Conservation (phyloP, 2,888 invertebrate genomes). For the Ectemnius continuus region DNA sequence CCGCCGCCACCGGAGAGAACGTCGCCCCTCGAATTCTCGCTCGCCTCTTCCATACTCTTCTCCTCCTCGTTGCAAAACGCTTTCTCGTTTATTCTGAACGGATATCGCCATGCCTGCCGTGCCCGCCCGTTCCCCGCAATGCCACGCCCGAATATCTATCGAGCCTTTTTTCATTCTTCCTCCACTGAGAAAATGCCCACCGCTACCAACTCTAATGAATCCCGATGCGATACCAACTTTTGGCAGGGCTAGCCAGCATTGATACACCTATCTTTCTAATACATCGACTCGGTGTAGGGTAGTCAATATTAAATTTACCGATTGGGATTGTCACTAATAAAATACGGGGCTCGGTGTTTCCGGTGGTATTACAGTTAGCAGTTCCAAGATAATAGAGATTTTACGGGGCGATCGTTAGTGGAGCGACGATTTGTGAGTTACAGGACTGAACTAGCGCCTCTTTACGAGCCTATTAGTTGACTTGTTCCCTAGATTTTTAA, state of each 20-base stretch:
- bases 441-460: slow-evolving; percentile 59
- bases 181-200: neutral
- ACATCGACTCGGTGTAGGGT: too few species aligned
- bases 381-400: slow-evolving; percentile 62
- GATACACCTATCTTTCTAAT: too few species aligned
- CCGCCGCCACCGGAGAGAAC: slow-evolving; percentile 29
- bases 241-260: too few species aligned
- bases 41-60: slow-evolving; percentile 35
- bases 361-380: slow-evolving; percentile 30
- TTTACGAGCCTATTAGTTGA: slow-evolving; percentile 65
- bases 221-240: neutral
- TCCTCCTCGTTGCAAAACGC: slow-evolving; percentile 15
- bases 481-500: slow-evolving; percentile 58
- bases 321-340: too few species aligned
- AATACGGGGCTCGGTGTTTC: too few species aligned
- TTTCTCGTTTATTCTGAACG: slow-evolving; percentile 27
- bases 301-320: too few species aligned
- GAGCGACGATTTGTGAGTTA: slow-evolving; percentile 63
- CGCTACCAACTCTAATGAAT: neutral
- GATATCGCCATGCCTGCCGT: slow-evolving; percentile 45
- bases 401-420: slow-evolving; percentile 50
- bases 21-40: slow-evolving; percentile 56
- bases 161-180: slow-evolving; percentile 20
- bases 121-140: slow-evolving; percentile 20
- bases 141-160: slow-evolving; percentile 3